Evolutionary conservation across 2,797 vertebrate genomes (phyloP), one percentile per base, ranked within the genome.

Genomic region (Epinephelus malabaricus): DNA sequence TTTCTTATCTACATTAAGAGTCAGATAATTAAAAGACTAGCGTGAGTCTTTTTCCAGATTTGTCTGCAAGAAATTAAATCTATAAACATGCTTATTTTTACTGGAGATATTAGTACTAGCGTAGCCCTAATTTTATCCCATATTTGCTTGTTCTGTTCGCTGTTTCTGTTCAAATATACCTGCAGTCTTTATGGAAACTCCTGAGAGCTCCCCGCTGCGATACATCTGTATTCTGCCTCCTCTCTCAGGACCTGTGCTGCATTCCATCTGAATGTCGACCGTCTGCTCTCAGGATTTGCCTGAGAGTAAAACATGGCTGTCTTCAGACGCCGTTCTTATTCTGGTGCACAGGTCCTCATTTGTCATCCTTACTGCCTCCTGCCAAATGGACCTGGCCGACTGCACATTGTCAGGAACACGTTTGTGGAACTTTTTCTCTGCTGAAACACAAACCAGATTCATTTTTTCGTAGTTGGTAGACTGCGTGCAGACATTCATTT

Each of bases 321-420:
- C 79, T 81, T 68, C 76, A 87, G 86, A 89, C 77, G 53, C 79
- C 65, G 69, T 82, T 93, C 85, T 88, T 80, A 85, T 90, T 87
- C 85, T 73, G 87, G 69, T 78, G 78, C 82, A 49, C 81, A 55
- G 60, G 63, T 85, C 85, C 91, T 91, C 89, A 75, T 93, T 91
- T 91, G 83, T 93, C 88, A 91, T 92, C 89, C 87, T 91, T 82
- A 89, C 79, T 81, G 86, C 80, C 80, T 84, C 65, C 89, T 92
- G 92, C 87, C 91, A 94, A 80, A 86, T 30, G n/a, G 79, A 88
- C 78, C 83, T 81, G 88, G 79, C 73, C 14, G 5, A 75, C 88
- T 87, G 89, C 85, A 87, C 63, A 75, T 34, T 54, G 71, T 91
- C 90, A 84, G 70, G 61, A 87, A 90, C 53, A 59, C 73, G 2